phyloP scores from a whole-genome alignment of 2,113 vertebrate genomes.

The Falco punctatus region DNA sequence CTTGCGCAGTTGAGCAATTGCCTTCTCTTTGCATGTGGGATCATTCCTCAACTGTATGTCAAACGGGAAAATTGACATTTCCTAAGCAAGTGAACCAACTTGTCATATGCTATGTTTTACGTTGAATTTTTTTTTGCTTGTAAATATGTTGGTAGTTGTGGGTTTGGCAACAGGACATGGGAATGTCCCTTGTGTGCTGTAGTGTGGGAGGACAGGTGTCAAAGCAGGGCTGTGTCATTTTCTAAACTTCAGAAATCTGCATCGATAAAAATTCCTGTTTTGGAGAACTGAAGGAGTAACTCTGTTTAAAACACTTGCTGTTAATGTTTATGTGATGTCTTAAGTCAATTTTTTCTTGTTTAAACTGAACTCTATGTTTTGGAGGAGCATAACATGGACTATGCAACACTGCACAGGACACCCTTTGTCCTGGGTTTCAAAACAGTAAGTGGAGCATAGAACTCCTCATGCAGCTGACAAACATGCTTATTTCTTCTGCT shows the following conservation, averaged over 20 bases:
- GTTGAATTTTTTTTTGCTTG: background rate
- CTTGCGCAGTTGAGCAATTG: constrained; percentile 53
- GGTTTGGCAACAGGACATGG: constrained; percentile 42
- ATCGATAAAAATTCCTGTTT: background rate
- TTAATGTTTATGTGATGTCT: background rate
- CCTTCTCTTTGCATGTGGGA: background rate
- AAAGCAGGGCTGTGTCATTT: background rate
- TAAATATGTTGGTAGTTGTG: background rate
- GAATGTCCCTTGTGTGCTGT: constrained; percentile 1
- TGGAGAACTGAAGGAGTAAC: background rate
- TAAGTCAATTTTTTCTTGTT: background rate
- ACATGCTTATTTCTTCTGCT: background rate
- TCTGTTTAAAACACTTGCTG: background rate
- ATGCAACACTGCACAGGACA: background rate
- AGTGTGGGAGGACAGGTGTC: constrained; percentile 48
- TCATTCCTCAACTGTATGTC: background rate
- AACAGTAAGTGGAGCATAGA: background rate
- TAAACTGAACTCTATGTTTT: background rate
- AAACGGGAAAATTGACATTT: constrained; percentile 48
- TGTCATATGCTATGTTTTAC: background rate
- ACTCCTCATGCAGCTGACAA: background rate
- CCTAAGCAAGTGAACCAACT: constrained; percentile 4
- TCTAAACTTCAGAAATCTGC: constrained; percentile 27
- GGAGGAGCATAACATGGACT: background rate
- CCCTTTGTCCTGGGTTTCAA: background rate